Base-by-base conservation (phyloP, 2,888 invertebrate species). In the Candidula unifasciata region DNA sequence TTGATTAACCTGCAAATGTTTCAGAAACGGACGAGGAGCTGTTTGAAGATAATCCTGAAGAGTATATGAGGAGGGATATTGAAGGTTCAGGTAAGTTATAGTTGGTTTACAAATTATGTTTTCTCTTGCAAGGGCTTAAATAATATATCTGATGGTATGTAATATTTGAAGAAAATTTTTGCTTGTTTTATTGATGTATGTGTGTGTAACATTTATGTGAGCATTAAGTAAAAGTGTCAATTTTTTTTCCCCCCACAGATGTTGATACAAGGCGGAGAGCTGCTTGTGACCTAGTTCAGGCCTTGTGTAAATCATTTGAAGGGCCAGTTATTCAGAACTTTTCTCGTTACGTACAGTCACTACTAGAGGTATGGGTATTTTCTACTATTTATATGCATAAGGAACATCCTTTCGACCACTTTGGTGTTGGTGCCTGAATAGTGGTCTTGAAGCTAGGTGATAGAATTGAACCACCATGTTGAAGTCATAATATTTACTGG, bases 31-130 rank as follows among this genome's bases (percentile, higher is more conserved):
- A 99, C 94, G 96, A 97, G 94, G 99, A 99, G 93, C 93, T 98
- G 73, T 99, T 99, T 94, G 98, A 98, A 93, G 99, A 99, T 93
- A 99, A 99, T 93, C 97, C 99, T 0, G 98, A 99, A 92, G 99
- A 99, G 86, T 94, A 94, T 86, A 94, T 94, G 76, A 89, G 93
- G 54, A 88, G 98, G 54, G 99, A 99, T 94, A 97, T 99, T 87
- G 99, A 99, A 94, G 99, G 99, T 10, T 98, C 98, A 84, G 94
- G 93, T 93, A 84, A 10, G 27, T 2, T 66, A 27, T 44, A 44
- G 13, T 44, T 44, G 6, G 0, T 2, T 13, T n/a, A 37, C 35
- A 18, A 21, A 30, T 66, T 6, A 80, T 37, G 6, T n/a, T 18
- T 60, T 60, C 60, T 18, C 21, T 60, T 79, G 18, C 30, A 33